Conservation (phyloP, 2,113 vertebrate species). For the Apeltes quadracus region DNA sequence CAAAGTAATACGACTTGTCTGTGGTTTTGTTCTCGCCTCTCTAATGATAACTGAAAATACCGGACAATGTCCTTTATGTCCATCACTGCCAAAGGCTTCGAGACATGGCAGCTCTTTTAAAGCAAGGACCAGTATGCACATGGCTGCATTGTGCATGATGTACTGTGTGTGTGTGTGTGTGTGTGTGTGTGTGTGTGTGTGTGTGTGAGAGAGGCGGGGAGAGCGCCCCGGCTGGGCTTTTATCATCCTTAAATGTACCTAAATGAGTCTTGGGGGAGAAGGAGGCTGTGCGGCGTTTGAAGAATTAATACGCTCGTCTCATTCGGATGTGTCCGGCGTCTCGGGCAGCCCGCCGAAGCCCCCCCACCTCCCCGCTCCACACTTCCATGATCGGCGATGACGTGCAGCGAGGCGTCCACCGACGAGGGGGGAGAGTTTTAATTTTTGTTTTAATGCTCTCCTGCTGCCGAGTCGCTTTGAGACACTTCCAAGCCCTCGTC, state of each 20-base stretch:
- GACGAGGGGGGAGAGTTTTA: conserved; percentile 75
- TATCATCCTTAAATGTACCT: conserved; percentile 77
- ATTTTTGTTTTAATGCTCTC: conserved; percentile 64
- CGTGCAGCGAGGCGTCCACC: conserved; percentile 62
- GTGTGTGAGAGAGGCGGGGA: conserved; percentile 31
- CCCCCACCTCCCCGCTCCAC: conserved; percentile 80
- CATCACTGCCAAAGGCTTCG: conserved; percentile 41
- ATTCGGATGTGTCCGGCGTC: conserved; percentile 74
- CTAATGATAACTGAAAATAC: too few relatives aligned
- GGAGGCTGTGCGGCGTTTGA: conserved; percentile 72
- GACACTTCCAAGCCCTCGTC: neutral
- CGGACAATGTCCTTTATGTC: too few relatives aligned
- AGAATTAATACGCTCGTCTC: conserved; percentile 79
- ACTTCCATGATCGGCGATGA: conserved; percentile 84
- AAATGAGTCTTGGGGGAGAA: conserved; percentile 76
- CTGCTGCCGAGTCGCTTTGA: conserved; percentile 32
- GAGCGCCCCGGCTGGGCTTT: conserved; percentile 64
- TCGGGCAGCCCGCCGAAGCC: conserved; percentile 61
- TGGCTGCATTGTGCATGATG: conserved; percentile 68
- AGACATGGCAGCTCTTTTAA: conserved; percentile 59
- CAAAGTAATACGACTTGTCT: too few relatives aligned
- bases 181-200: too few relatives aligned
- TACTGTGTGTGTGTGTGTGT: conserved; percentile 50
- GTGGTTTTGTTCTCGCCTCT: too few relatives aligned
- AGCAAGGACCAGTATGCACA: conserved; percentile 40